Conservation (phyloP, 35 echinoderm and acorn worm genomes). For the Strongylocentrotus purpuratus region DNA sequence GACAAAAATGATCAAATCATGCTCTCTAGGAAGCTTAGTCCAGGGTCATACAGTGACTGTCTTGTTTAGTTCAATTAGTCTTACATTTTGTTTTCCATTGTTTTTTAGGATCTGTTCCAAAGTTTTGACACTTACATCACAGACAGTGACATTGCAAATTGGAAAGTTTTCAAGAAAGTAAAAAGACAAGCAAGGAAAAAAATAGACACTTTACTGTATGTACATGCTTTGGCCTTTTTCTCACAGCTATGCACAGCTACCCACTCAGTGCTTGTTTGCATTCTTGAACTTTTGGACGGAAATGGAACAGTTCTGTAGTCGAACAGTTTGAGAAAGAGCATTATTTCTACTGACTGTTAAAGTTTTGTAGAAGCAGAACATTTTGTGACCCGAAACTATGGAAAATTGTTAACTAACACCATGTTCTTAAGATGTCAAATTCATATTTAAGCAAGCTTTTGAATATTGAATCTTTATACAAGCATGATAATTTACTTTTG, state of each 20-base stretch:
- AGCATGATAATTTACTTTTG: too few species aligned
- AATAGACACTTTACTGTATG: not conserved
- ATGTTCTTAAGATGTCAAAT: too few species aligned
- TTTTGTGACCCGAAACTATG: too few species aligned
- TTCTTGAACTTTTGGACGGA: not conserved
- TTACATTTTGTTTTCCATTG: not conserved
- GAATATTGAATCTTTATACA: too few species aligned
- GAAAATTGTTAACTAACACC: too few species aligned
- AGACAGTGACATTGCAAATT: not conserved
- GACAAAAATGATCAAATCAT: too few species aligned
- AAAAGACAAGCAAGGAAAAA: not conserved
- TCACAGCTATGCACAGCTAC: not conserved
- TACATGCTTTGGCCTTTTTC: not conserved
- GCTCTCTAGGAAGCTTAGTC: not conserved
- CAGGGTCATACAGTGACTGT: not conserved
- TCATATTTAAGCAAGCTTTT: too few species aligned
- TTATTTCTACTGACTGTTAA: too few species aligned
- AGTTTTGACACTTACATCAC: not conserved
- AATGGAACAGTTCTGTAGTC: not conserved
- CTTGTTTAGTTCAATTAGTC: not conserved
- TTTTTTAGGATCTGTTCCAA: not conserved
- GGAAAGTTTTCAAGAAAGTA: constrained; percentile 7
- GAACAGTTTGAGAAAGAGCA: too few species aligned
- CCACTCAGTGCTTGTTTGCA: not conserved
- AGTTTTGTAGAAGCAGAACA: too few species aligned